Evolutionary conservation across 2,888 invertebrate genomes (phyloP), one percentile per base, ranked within the genome.

Genomic region (Tetranychus truncatus): DNA sequence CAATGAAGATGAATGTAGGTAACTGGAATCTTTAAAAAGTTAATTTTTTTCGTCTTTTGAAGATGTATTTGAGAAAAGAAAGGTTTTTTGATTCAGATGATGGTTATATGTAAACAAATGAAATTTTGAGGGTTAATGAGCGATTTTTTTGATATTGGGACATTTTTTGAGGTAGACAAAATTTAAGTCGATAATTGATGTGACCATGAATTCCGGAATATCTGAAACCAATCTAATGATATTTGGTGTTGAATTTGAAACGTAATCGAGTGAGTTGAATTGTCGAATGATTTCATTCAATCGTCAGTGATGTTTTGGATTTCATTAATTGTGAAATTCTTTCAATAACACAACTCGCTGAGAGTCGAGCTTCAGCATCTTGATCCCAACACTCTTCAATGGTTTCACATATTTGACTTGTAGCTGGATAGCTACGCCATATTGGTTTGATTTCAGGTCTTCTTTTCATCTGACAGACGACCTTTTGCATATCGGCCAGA

Each of bases 331-430:
- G 15, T 18, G 11, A n/a, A 21, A 84, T 78, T 76, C 86, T 80
- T 84, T 96, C 95, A 84, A 93, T 89, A 44, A 97, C 94, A 83
- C 96, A 96, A 1, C 94, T 91, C 0, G 96, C 94, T 0, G 95
- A 94, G 8, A 96, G 86, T n/a, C 96, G 87, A 0, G 96, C 96
- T 83, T 97, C 96, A 0, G 95, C 93, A 84, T 97, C 96, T 82
- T 95, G 93, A 85, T 97, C 96, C 96, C 96, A 97, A 83, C 95
- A 95, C 83, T 97, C 96, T 82, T 95, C 95, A 88, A 96, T 93
- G 11, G 95, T 95, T 84, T 94, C 93, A 83, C 92, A 90, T 76
- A 95, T 86, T 72, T 89, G 88, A 78, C 87, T 85, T 79, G 95
- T 84, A 78, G 92, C 92, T 77, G 88, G 86, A 84, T 92, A 91